Percentiles rank a stretch among this genome's conserved stretches.
Evolutionary conservation across 2,888 invertebrate species (phyloP).

Genomic region (Scrobipalpa costella): DNA sequence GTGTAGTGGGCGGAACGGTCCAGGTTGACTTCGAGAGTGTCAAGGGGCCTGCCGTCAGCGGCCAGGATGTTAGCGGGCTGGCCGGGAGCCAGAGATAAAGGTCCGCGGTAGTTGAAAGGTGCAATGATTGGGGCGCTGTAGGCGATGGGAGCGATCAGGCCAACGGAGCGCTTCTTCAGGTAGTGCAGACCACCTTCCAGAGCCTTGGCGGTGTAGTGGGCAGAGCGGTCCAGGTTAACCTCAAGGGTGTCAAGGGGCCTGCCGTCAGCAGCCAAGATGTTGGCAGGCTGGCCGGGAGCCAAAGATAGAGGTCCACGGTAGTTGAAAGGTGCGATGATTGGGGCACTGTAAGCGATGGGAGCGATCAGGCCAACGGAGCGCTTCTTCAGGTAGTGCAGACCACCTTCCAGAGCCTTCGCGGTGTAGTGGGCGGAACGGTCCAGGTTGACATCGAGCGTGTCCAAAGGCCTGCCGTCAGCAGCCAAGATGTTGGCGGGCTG

Average conservation of each 20-base stretch:
- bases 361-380: constrained; percentile 48
- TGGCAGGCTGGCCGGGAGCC: constrained; percentile 71
- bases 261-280: constrained; percentile 68
- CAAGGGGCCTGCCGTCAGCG: constrained; percentile 71
- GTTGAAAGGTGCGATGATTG: constrained; percentile 51
- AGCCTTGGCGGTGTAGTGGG: constrained; percentile 67
- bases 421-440: constrained; percentile 70
- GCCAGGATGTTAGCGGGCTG: constrained; percentile 70
- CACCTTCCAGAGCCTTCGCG: constrained; percentile 60
- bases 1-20: constrained; percentile 70
- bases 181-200: constrained; percentile 54
- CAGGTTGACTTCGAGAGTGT: constrained; percentile 71
- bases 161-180: constrained; percentile 56
- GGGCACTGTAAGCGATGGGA: constrained; percentile 43
- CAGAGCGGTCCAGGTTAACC: constrained; percentile 71
- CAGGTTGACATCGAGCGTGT: constrained; percentile 71
- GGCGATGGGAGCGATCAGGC: constrained; percentile 38
- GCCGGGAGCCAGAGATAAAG: constrained; percentile 70
- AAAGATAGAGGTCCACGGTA: constrained; percentile 72
- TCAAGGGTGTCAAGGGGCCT: constrained; percentile 72
- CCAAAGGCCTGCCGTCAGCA: constrained; percentile 70
- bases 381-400: constrained; percentile 55
- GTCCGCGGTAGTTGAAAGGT: constrained; percentile 64
- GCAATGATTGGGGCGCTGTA: constrained; percentile 46
- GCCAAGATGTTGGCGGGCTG: constrained; percentile 70